phyloP scores from a whole-genome alignment of 2,888 invertebrate species.

The Parochlus steinenii region DNA sequence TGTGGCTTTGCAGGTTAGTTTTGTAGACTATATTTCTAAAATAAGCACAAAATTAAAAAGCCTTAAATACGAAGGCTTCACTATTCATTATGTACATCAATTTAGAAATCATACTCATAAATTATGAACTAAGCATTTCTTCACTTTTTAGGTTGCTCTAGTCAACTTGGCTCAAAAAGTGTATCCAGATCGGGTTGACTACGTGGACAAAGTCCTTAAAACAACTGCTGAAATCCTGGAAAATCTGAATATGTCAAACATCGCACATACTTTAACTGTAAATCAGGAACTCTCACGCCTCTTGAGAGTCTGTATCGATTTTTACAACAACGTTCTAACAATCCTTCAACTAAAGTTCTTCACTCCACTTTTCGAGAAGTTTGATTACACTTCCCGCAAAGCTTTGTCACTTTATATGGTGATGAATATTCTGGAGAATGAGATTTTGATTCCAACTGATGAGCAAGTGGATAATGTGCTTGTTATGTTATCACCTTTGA shows the following conservation, averaged over 20 bases:
- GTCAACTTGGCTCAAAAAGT: constrained; percentile 91
- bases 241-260: constrained; percentile 54
- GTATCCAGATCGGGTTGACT: constrained; percentile 86
- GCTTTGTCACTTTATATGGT: constrained; percentile 77
- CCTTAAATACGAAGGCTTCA: too few species aligned
- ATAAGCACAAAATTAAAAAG: too few species aligned
- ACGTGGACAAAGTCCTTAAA: constrained; percentile 86
- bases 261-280: constrained; percentile 39
- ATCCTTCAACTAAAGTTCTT: constrained; percentile 78
- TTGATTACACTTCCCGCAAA: constrained; percentile 77
- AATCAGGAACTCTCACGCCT: constrained; percentile 87
- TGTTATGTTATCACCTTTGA: constrained; percentile 65
- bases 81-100: too few species aligned
- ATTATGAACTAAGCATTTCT: too few species aligned
- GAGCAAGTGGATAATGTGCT: constrained; percentile 74
- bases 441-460: constrained; percentile 70
- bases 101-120: too few species aligned
- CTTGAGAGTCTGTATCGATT: constrained; percentile 86
- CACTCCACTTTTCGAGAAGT: constrained; percentile 65
- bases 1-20: constrained; percentile 83
- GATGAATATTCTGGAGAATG: constrained; percentile 77
- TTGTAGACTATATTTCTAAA: too few species aligned
- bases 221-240: constrained; percentile 84
- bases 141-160: constrained; percentile 78
- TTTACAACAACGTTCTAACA: constrained; percentile 81